Base-by-base conservation (phyloP, 2,888 invertebrate species). In the Aspidapion aeneum region DNA sequence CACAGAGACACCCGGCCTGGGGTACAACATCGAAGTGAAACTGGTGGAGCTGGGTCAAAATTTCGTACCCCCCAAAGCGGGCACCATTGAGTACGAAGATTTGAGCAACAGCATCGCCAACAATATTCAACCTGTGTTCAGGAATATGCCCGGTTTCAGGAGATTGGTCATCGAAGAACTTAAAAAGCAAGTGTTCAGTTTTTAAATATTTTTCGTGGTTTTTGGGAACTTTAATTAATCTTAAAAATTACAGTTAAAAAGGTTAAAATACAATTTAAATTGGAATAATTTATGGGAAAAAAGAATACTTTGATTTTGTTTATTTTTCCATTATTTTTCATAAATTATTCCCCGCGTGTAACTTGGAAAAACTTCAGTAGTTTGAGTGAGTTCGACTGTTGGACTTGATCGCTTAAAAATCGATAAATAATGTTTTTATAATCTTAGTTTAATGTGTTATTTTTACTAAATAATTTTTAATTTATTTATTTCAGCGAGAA, bases 31-130 rank as follows among this genome's bases (percentile, higher is more conserved):
- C 52, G 84, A 88, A 72, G 85, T 94, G 1, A 90, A 90, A 72
- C 82, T 94, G 62, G 86, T 89, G 21, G 90, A 90, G 48, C 79
- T 93, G 35, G 94, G 90, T 0, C 89, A 92, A 73, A 90, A 88
- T 69, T 94, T 89, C 81, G 83, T 85, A 61, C 85, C 90, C 0
- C 94, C 94, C 0, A 80, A 86, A n/a, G 82, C 83, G 0, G 91
- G 89, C n/a, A 86, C 86, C 18, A 78, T 84, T 16, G 91, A 93
- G 71, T 94, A 88, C 73, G 87, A 88, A 35, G 86, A 86, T 62
- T 81, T 94, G 22, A 87, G 89, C 7, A 84, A 85, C 50, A 85
- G 85, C 1, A 85, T 91, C 55, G 82, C 83, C n/a, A 83, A 85
- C 61, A 87, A 86, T 55, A 87, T 90, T 71, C 84, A 84, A 65